phyloP scores from a whole-genome alignment of 2,113 vertebrate genomes.

The Mystacornis crossleyi region DNA sequence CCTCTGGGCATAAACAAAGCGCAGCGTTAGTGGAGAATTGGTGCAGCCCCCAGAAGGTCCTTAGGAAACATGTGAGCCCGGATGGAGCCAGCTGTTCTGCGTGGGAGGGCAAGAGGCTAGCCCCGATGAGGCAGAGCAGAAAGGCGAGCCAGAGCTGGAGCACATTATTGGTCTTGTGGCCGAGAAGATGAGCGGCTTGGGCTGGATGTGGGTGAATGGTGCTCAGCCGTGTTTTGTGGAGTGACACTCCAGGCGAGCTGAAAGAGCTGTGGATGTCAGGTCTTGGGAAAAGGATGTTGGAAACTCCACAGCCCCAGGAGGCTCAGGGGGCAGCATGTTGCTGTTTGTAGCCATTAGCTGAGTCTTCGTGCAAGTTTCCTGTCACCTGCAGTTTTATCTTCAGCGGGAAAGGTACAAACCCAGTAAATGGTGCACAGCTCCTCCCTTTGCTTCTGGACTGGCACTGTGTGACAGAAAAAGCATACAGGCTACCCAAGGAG shows the following conservation, averaged over 20 bases:
- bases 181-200: not conserved
- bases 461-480: not conserved
- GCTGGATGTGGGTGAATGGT: not conserved
- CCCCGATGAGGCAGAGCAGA: not conserved
- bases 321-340: not conserved
- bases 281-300: not conserved
- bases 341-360: not conserved
- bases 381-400: not conserved
- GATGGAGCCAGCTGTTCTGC: conserved; percentile 17
- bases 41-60: not conserved
- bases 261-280: not conserved
- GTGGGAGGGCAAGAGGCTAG: not conserved
- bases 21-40: not conserved
- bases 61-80: not conserved
- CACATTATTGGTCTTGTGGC: not conserved
- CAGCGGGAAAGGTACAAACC: not conserved
- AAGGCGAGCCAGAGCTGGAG: not conserved
- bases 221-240: fast-evolving
- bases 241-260: not conserved
- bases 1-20: not conserved
- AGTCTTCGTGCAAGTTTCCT: not conserved
- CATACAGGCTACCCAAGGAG: not conserved
- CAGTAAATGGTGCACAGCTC: not conserved
- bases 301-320: not conserved
- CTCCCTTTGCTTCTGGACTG: not conserved